Evolutionary conservation across 1,140 invertebrate species (phyloP).

Genomic region (Chironomus tepperi): DNA sequence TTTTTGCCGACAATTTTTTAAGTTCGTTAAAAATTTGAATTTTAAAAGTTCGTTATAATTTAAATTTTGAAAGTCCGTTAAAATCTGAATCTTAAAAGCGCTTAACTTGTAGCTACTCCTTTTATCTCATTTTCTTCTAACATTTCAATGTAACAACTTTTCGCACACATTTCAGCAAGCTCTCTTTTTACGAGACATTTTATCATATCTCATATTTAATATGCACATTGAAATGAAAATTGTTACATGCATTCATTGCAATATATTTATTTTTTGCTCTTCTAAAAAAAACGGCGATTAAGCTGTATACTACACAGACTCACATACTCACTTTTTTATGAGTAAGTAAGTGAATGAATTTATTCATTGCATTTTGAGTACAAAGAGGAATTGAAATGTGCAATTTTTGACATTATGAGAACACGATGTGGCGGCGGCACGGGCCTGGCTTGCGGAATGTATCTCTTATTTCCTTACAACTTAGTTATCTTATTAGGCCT

Average conservation of each 20-base stretch:
- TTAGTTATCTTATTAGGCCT: too few species aligned
- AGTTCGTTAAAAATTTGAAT: too few species aligned
- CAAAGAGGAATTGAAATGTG: conserved; percentile 19
- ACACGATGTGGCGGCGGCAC: conserved; percentile 8
- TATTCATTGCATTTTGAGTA: conserved; percentile 9
- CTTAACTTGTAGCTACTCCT: too few species aligned
- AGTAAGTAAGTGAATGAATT: conserved; percentile 15
- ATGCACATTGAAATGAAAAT: background rate
- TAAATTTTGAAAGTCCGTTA: too few species aligned
- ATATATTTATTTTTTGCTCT: background rate
- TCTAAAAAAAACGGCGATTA: conserved; percentile 8
- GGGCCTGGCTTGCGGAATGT: background rate
- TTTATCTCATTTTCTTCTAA: too few species aligned
- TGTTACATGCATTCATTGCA: background rate
- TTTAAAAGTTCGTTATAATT: too few species aligned
- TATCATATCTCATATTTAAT: background rate
- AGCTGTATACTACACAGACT: background rate
- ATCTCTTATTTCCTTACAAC: background rate
- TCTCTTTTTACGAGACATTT: background rate
- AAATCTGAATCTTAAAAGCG: too few species aligned
- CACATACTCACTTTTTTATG: background rate
- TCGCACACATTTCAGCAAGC: background rate
- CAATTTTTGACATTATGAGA: conserved; percentile 19
- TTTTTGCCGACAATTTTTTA: too few species aligned
- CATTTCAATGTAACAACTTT: too few species aligned